Conservation (phyloP, 1,140 invertebrate species). For the Muscidifurax raptorellus region DNA sequence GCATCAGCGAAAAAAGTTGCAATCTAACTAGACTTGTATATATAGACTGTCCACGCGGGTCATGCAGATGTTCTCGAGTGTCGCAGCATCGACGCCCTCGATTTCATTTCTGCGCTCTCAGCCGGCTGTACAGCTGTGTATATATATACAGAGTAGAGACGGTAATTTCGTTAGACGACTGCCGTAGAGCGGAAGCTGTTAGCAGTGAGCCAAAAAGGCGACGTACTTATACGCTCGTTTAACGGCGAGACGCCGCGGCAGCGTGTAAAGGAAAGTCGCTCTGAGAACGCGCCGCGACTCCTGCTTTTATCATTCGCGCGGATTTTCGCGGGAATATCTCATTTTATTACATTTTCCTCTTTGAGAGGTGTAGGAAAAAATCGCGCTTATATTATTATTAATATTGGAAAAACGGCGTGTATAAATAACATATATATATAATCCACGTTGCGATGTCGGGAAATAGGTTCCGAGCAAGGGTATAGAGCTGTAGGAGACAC, state of each 20-base stretch:
- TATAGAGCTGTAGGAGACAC: too few relatives aligned
- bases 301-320: background rate
- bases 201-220: conserved; percentile 27
- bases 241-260: background rate
- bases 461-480: background rate
- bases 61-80: background rate
- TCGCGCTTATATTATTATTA: too few relatives aligned
- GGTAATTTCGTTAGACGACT: conserved; percentile 30
- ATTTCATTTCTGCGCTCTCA: background rate
- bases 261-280: background rate
- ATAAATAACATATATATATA: too few relatives aligned
- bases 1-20: too few relatives aligned
- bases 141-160: background rate
- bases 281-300: background rate
- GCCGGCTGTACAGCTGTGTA: background rate
- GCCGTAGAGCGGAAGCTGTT: background rate
- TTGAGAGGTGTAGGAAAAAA: too few relatives aligned
- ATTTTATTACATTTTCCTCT: too few relatives aligned
- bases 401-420: too few relatives aligned
- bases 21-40: too few relatives aligned
- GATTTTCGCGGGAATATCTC: background rate
- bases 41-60: too few relatives aligned
- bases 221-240: conserved; percentile 28
- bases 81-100: background rate
- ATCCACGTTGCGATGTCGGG: background rate